Evolutionary conservation across 1,140 invertebrate species (phyloP), one percentile per base, ranked within the genome.

Genomic region (Danaus plexippus): DNA sequence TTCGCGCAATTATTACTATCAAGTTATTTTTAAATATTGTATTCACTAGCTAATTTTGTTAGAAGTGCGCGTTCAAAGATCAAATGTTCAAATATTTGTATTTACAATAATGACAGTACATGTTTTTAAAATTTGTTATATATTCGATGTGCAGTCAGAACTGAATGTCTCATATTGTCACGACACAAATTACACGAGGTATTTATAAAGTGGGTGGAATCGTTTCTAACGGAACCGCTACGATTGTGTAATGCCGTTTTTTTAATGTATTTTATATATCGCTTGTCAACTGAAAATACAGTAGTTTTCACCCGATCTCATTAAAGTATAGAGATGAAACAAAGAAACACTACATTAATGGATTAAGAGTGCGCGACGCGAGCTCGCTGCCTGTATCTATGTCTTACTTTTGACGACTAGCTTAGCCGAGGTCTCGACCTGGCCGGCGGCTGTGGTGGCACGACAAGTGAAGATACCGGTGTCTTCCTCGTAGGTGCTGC

Each of bases 361-460:
- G 73, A 84, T 85, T 84, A 84, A 79, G 73, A 83, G 78, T 83
- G 80, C 79, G 80, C 79, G 80, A 84, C 83, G 83, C 80, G 82
- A 80, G 75, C 83, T 84, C 80, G 80, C 80, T 84, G 83, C 83
- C 85, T 87, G 87, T 85, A 77, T 89, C 94, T 92, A 96, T 89
- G 94, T 93, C 96, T 96, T 97, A 98, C 97, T 97, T 96, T 96
- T 96, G 88, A 98, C 96, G 89, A 94, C 94, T 89, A 99, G 92
- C 88, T 94, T 94, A 69, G 96, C 95, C 69, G 94, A 96, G 47
- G 94, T 94, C 90, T 97, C 94, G 71, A 95, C 94, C 87, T 95
- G 95, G 82, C 96, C 96, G 71, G 94, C 94, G 57, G 94, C 92
- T 63, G 96, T 97, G 54, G 94, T 95, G 42, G 95, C 96, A 66